These are phyloP conservation scores for Ficedula albicollis DNA, from an alignment of 2,797 vertebrate species.

Conservation along the genomic window DNA sequence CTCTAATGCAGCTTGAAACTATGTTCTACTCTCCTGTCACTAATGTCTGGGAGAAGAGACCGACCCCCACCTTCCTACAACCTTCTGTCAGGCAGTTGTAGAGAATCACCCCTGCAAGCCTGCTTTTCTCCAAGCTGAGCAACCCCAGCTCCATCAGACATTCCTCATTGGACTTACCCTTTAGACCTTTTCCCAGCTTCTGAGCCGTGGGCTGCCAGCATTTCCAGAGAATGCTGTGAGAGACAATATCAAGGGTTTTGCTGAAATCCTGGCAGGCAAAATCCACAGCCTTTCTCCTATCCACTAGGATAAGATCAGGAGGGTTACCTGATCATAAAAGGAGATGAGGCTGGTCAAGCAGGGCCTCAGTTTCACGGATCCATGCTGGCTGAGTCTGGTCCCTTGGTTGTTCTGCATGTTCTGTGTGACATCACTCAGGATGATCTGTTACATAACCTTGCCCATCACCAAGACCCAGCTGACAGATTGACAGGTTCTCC, in stretches of 20 bases:
- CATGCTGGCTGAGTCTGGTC: neutral
- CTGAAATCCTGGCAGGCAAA: neutral
- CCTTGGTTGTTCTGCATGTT: neutral
- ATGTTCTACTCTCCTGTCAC: neutral
- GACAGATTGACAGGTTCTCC: neutral
- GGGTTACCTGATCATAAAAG: neutral
- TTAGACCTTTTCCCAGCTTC: neutral
- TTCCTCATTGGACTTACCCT: neutral
- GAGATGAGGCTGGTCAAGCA: neutral
- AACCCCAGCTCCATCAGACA: neutral
- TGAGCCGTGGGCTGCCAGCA: too few species aligned
- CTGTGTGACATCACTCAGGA: neutral
- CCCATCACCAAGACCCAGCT: neutral
- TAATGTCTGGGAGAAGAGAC: neutral
- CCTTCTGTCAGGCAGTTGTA: neutral
- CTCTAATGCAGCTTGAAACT: neutral
- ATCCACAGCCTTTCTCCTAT: neutral
- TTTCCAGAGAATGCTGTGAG: neutral
- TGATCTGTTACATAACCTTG: neutral
- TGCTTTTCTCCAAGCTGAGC: neutral
- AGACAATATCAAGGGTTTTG: neutral
- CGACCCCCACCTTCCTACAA: rapidly evolving
- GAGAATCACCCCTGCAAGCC: neutral
- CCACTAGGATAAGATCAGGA: too few species aligned
- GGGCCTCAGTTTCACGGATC: neutral